Evolutionary conservation across 1,140 invertebrate genomes (phyloP).

Genomic region (Drosophila parabipectinata): DNA sequence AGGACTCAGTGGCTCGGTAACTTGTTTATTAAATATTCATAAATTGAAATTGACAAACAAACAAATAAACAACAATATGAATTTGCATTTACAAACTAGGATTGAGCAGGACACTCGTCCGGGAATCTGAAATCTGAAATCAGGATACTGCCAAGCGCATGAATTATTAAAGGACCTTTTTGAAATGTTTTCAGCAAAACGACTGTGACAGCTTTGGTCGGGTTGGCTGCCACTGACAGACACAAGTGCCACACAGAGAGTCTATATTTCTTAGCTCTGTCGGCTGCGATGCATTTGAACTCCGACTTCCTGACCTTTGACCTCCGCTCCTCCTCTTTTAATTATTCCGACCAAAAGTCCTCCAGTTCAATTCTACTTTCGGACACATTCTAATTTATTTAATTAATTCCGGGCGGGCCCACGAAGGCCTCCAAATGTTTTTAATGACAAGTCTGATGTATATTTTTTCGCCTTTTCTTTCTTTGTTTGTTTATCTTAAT

Average conservation of each 20-base stretch:
- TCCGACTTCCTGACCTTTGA: constrained; percentile 33
- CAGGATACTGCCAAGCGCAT: constrained; percentile 9
- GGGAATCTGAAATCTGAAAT: constrained; percentile 15
- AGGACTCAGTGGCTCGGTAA: background rate
- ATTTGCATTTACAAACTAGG: background rate
- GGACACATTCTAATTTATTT: constrained; percentile 74
- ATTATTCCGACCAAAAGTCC: constrained; percentile 57
- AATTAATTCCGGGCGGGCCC: constrained; percentile 51
- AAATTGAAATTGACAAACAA: constrained; percentile 2
- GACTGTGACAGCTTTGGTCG: constrained; percentile 28
- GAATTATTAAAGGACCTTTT: constrained; percentile 15
- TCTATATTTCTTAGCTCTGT: constrained; percentile 15
- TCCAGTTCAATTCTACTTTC: constrained; percentile 62
- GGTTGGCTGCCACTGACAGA: constrained; percentile 12
- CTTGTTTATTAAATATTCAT: background rate
- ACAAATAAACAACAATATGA: background rate
- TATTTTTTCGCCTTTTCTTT: constrained; percentile 42
- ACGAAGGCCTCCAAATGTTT: constrained; percentile 29
- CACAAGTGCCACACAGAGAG: background rate
- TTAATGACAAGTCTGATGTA: constrained; percentile 41
- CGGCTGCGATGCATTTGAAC: constrained; percentile 3
- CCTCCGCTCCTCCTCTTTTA: constrained; percentile 31
- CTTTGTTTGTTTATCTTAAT: constrained; percentile 30
- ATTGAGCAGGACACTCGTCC: constrained; percentile 5
- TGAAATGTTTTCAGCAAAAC: constrained; percentile 27